Evolutionary conservation across 2,113 vertebrate species (phyloP).

Genomic region (Cariama cristata): DNA sequence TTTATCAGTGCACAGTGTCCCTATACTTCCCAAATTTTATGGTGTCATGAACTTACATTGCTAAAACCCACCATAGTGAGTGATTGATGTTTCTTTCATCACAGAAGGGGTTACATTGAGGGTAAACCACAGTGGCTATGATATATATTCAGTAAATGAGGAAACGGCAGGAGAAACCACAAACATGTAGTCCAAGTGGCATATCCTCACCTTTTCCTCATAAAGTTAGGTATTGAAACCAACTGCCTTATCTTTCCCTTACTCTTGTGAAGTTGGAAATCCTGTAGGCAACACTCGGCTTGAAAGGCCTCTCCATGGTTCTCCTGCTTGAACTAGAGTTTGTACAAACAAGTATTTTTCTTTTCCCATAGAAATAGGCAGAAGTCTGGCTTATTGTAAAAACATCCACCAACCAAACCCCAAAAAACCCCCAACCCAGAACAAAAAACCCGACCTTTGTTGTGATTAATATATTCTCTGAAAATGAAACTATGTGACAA

Average conservation of each 20-base stretch:
- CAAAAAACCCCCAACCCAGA: not conserved
- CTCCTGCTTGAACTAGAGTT: not conserved
- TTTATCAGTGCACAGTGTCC: constrained; percentile 2
- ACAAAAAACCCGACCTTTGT: not conserved
- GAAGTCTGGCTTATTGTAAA: not conserved
- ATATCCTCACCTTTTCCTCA: constrained; percentile 36
- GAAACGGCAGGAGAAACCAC: constrained; percentile 33
- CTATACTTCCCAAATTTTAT: constrained; percentile 23
- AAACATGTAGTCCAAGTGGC: constrained; percentile 40
- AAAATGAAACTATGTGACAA: not conserved
- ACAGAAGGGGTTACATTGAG: not conserved
- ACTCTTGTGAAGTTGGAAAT: constrained; percentile 35
- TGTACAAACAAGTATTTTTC: not conserved
- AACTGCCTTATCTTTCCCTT: constrained; percentile 14
- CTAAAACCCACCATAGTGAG: constrained; percentile 40
- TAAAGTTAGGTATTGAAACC: not conserved
- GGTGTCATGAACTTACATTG: constrained; percentile 24
- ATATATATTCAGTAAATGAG: constrained; percentile 18
- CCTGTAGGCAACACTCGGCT: not conserved
- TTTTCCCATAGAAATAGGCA: not conserved
- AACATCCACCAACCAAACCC: not conserved
- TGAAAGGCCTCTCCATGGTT: not conserved
- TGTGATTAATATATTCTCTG: not conserved
- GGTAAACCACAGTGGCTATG: constrained; percentile 38
- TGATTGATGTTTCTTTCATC: constrained; percentile 48